Evolutionary conservation across 1,140 invertebrate genomes (phyloP).

Genomic region (Mactra quadrangularis): DNA sequence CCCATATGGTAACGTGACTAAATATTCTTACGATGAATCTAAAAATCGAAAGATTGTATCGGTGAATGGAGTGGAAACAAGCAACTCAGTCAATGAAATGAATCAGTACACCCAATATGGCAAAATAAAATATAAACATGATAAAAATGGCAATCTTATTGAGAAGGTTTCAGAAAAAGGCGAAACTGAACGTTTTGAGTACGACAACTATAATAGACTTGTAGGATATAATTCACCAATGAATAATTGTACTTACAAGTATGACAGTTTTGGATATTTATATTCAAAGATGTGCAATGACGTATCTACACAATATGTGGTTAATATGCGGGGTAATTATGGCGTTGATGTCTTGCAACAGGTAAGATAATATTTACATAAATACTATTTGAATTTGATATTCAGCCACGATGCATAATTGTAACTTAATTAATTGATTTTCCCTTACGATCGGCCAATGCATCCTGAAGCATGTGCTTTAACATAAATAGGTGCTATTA

Average conservation of each 20-base stretch:
- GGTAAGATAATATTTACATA: too few relatives aligned
- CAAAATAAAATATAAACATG: neutral
- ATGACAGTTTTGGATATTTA: slow-evolving; percentile 23
- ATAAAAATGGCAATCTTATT: slow-evolving; percentile 35
- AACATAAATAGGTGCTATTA: too few relatives aligned
- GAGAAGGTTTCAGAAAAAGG: neutral
- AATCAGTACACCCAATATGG: slow-evolving; percentile 30
- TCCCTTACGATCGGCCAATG: too few relatives aligned
- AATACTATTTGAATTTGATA: too few relatives aligned
- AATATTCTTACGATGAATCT: slow-evolving; percentile 25
- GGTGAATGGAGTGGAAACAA: neutral
- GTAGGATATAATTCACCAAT: neutral
- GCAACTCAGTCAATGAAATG: slow-evolving; percentile 21
- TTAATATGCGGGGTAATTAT: neutral
- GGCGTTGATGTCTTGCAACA: slow-evolving; percentile 8
- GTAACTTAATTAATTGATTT: too few relatives aligned
- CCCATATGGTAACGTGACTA: slow-evolving; percentile 9
- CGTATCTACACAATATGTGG: neutral
- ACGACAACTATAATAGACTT: slow-evolving; percentile 29
- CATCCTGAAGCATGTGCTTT: too few relatives aligned
- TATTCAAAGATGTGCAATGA: slow-evolving; percentile 9
- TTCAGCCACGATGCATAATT: too few relatives aligned
- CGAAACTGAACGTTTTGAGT: neutral
- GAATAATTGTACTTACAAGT: neutral
- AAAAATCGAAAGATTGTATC: slow-evolving; percentile 31